A percentile compares a stretch with the other conserved stretches of the same genome.
Evolutionary conservation across 2,113 vertebrate species (phyloP).

Genomic region (Haemorhous mexicanus): DNA sequence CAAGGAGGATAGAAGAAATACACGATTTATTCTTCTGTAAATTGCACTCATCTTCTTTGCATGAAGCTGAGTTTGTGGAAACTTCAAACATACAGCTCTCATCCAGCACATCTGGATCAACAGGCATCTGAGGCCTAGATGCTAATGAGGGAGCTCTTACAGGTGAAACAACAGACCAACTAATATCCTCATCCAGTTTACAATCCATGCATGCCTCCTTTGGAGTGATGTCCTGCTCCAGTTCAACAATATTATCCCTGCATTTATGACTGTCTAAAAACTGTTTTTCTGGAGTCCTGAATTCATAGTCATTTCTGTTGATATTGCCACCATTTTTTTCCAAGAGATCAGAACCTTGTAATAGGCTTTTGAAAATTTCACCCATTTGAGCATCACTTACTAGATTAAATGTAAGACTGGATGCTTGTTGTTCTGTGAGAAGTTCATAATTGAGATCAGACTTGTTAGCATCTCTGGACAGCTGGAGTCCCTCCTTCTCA

Average conservation of each 20-base stretch:
- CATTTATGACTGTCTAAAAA: conserved; percentile 66
- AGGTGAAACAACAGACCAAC: conserved; percentile 86
- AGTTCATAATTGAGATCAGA: conserved; percentile 84
- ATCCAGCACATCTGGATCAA: conserved; percentile 89
- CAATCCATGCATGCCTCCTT: conserved; percentile 71
- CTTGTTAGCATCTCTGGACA: conserved; percentile 72
- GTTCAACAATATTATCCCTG: conserved; percentile 31
- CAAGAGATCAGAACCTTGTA: conserved; percentile 90
- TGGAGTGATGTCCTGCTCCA: conserved; percentile 65
- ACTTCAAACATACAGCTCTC: conserved; percentile 94
- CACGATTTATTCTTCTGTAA: conserved; percentile 69
- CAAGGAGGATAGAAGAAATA: conserved; percentile 86
- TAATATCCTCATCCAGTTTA: conserved; percentile 70
- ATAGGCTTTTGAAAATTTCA: conserved; percentile 94
- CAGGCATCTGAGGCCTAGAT: conserved; percentile 66
- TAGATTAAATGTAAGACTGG: conserved; percentile 92
- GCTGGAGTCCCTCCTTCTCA: conserved; percentile 47
- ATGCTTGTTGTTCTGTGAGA: conserved; percentile 91
- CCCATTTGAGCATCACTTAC: conserved; percentile 97
- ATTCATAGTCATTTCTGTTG: conserved; percentile 79
- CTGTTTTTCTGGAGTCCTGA: conserved; percentile 85
- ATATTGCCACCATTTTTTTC: conserved; percentile 71
- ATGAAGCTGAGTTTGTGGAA: conserved; percentile 68
- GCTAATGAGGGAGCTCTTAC: conserved; percentile 71
- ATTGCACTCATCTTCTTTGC: conserved; percentile 57